These are phyloP conservation scores for Sinonovacula constricta DNA, from an alignment of 1,140 invertebrate species.

Conservation along the genomic window DNA sequence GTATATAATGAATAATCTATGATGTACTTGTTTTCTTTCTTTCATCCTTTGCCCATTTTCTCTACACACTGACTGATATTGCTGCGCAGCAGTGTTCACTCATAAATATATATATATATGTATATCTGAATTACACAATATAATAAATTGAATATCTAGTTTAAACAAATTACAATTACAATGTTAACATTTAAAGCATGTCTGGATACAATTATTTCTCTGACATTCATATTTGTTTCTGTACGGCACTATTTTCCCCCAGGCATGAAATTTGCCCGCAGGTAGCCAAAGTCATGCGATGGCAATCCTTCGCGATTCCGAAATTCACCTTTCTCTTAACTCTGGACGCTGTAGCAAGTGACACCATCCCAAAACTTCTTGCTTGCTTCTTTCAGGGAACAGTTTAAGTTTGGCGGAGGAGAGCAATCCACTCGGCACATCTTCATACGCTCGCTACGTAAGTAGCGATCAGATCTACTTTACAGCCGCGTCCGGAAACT, in stretches of 20 bases:
- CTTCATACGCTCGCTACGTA: constrained; percentile 4
- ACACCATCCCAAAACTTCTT: background rate
- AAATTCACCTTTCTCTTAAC: background rate
- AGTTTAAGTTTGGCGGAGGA: constrained; percentile 6
- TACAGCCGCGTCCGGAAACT: constrained; percentile 2
- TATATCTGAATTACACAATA: too few species aligned
- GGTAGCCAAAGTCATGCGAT: background rate
- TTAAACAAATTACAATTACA: too few species aligned
- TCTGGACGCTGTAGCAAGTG: too few species aligned
- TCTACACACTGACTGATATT: too few species aligned
- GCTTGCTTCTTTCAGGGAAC: constrained; percentile 8
- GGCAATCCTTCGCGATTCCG: background rate
- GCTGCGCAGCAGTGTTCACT: too few species aligned
- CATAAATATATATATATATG: too few species aligned
- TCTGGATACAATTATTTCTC: background rate
- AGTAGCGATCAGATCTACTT: constrained; percentile 9
- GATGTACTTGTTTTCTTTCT: too few species aligned
- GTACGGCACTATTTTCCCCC: background rate
- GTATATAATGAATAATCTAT: too few species aligned
- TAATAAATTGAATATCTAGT: too few species aligned
- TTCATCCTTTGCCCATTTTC: too few species aligned
- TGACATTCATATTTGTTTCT: background rate
- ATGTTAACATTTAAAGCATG: too few species aligned
- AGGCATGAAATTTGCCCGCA: background rate
- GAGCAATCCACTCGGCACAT: background rate